Base-by-base conservation (phyloP, 2,888 invertebrate species). In the Chironomus tentans region DNA sequence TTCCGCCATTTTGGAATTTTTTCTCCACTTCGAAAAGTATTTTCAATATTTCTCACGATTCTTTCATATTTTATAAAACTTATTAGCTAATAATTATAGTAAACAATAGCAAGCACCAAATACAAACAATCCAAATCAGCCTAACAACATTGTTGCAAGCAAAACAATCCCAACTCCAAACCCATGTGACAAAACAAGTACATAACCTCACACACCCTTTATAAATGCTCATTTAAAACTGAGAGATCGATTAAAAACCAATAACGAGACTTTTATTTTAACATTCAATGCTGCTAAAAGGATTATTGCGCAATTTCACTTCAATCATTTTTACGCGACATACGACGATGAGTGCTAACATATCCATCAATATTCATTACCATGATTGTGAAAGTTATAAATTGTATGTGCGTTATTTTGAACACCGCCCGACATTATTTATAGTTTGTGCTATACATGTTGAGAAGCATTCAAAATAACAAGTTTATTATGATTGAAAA, bases 341-440 rank as follows among this genome's bases (percentile, higher is more conserved):
- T 24, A 15, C 56, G 12, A 50, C 50, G 50, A 50, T 15, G 50
- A 50, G 50, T 47, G 48, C 47, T 70, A 48, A 70, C 48, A 70
- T 12, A 15, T 21, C 48, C 47, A 70, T 70, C 70, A 50, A 70
- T 70, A 21, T 50, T 70, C 70, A 50, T 68, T 68, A 68, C 38
- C 38, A 68, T 56, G 18, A 18, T 18, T 56, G 56, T 56, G 56
- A 15, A 56, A 38, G n/a, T 56, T 18, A 56, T 15, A 50, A 50
- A 15, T 15, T 56, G 56, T 56, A 7, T 56, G 56, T 18, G 15
- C 38, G 38, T 38, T 38, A 38, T 38, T 38, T 38, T 10, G 38
- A 38, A 10, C 38, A 38, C 38, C 38, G 56, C 6, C 56, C 18
- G 56, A 56, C 56, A 56, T 56, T 56, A 56, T 56, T 56, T 18